phyloP scores from a whole-genome alignment of 2,113 vertebrate genomes.

The Muntiacus muntjak region DNA sequence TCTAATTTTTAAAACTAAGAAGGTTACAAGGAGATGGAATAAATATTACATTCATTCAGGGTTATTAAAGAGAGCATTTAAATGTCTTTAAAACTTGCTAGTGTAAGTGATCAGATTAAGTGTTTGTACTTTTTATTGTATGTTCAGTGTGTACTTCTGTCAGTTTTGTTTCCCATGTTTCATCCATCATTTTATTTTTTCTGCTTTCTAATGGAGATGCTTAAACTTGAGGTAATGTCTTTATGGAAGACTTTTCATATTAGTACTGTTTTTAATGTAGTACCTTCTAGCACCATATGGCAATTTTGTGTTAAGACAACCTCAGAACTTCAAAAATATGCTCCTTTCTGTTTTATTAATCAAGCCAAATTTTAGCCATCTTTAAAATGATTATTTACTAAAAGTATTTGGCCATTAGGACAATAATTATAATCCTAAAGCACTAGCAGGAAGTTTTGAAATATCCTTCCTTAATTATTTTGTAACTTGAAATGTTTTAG shows the following conservation, averaged over 20 bases:
- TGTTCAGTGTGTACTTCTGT: slow-evolving; percentile 59
- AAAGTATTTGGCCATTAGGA: slow-evolving; percentile 15
- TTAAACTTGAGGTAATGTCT: slow-evolving; percentile 88
- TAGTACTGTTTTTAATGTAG: neutral
- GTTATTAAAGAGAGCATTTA: neutral
- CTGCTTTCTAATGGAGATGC: slow-evolving; percentile 84
- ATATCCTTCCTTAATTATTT: slow-evolving; percentile 35
- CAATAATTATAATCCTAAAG: neutral
- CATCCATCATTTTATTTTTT: slow-evolving; percentile 78
- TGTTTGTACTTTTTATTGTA: slow-evolving; percentile 50
- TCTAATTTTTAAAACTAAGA: slow-evolving; percentile 8
- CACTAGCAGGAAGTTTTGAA: neutral
- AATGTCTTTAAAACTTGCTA: neutral
- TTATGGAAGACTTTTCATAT: slow-evolving; percentile 57
- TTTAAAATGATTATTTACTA: slow-evolving; percentile 48
- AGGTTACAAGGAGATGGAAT: neutral
- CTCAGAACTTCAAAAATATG: slow-evolving; percentile 47
- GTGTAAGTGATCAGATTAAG: neutral
- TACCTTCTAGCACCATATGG: neutral
- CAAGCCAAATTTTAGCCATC: neutral
- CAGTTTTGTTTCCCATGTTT: slow-evolving; percentile 77
- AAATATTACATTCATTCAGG: neutral
- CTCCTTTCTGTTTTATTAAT: slow-evolving; percentile 58
- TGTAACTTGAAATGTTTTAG: slow-evolving; percentile 12
- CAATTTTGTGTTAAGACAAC: slow-evolving; percentile 48